Percentiles rank a stretch among this genome's conserved stretches.
These are phyloP conservation scores for Upupa epops DNA, from an alignment of 2,113 vertebrate genomes.

Conservation along the genomic window DNA sequence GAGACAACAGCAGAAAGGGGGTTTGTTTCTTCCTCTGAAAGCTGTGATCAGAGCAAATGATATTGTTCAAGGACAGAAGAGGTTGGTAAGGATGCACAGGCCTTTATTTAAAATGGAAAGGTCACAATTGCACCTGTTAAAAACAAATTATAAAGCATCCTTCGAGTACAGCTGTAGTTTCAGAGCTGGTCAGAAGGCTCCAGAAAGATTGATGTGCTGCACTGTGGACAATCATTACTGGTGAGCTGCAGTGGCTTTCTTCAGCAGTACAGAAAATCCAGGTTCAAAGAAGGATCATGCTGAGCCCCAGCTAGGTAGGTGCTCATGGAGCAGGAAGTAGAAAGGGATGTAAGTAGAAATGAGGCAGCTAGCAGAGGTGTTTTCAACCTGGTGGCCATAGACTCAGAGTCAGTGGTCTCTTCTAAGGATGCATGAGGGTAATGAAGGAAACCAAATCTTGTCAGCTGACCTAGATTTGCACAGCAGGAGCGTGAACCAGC, in stretches of 20 bases:
- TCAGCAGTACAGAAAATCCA: conserved; percentile 14
- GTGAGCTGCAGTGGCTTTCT: conserved; percentile 31
- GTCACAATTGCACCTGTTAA: conserved; percentile 71
- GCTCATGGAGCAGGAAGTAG: not conserved
- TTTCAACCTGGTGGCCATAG: not conserved
- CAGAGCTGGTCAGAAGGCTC: conserved; percentile 64
- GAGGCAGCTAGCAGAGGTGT: not conserved
- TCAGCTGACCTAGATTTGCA: not conserved
- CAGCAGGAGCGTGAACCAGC: not conserved
- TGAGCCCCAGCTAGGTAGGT: not conserved
- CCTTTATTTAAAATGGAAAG: conserved; percentile 67
- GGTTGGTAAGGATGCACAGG: conserved; percentile 14
- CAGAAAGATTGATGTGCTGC: conserved; percentile 64
- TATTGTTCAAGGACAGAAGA: conserved; percentile 55
- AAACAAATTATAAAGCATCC: conserved; percentile 66
- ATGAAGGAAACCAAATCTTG: not conserved
- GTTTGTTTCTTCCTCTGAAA: conserved; percentile 26
- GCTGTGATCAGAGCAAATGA: conserved; percentile 37
- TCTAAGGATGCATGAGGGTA: not conserved
- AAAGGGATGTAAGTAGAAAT: not conserved
- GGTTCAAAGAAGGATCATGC: conserved; percentile 41
- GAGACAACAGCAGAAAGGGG: not conserved
- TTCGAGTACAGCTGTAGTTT: conserved; percentile 58
- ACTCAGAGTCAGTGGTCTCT: not conserved
- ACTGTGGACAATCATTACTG: conserved; percentile 68